Conservation (phyloP, 53 echinoderm and acorn worm species). For the Paracentrotus lividus region DNA sequence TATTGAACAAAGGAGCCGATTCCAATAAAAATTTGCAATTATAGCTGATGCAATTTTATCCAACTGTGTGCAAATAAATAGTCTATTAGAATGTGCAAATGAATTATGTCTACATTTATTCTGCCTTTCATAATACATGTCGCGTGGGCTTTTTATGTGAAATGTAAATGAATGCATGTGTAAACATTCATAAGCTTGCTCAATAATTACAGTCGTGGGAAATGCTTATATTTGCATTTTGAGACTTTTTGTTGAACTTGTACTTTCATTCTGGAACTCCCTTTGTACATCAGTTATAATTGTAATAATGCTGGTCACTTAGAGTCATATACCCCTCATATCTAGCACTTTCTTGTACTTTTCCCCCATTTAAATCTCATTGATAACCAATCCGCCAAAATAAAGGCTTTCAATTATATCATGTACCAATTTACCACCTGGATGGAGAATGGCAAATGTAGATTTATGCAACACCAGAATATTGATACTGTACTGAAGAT, state of each 20-base stretch:
- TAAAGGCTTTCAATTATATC: too few species aligned
- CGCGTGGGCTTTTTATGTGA: neutral
- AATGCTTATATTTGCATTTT: neutral
- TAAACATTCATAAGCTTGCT: slow-evolving; percentile 18
- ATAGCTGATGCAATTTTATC: neutral
- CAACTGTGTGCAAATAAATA: neutral
- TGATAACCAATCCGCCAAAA: too few species aligned
- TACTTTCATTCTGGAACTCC: too few species aligned
- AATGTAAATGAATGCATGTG: neutral
- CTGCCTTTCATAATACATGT: neutral
- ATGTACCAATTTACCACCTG: too few species aligned
- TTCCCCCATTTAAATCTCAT: too few species aligned
- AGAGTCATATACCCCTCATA: too few species aligned
- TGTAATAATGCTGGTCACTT: too few species aligned
- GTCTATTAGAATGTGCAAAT: neutral
- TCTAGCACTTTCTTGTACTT: too few species aligned
- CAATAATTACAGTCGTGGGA: neutral
- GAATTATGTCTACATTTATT: neutral
- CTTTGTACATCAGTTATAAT: too few species aligned
- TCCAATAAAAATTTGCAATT: neutral
- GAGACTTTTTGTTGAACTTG: neutral
- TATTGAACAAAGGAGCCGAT: neutral
- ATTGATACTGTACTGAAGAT: too few species aligned
- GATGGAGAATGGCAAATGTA: too few species aligned
- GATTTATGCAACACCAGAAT: too few species aligned